Conservation (phyloP, 1,140 invertebrate species). For the Drosophila persimilis region DNA sequence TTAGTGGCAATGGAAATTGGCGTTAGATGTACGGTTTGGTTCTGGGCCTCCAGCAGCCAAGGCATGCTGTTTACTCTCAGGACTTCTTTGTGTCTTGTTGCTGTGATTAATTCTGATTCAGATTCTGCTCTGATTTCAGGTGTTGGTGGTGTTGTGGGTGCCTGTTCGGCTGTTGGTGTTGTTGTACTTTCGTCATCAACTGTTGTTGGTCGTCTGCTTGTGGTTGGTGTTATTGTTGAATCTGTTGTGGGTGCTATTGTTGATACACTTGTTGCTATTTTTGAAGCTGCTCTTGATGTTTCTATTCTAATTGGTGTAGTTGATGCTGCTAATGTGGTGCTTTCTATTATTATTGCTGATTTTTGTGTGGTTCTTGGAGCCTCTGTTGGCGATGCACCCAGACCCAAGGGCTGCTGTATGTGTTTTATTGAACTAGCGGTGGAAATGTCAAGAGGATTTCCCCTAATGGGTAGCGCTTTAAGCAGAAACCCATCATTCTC, state of each 20-base stretch:
- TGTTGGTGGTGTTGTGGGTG: neutral
- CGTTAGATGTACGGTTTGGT: slow-evolving; percentile 53
- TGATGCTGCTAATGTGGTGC: neutral
- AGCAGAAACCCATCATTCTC: neutral
- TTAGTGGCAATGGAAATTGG: slow-evolving; percentile 29
- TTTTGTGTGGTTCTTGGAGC: neutral
- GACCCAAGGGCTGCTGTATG: too few relatives aligned
- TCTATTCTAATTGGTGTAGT: neutral
- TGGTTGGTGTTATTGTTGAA: neutral
- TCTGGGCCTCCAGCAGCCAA: slow-evolving; percentile 55
- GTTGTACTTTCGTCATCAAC: neutral
- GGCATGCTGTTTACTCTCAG: slow-evolving; percentile 54
- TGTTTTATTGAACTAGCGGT: neutral
- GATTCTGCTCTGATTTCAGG: neutral
- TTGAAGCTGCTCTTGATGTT: neutral
- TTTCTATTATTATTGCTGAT: slow-evolving; percentile 17
- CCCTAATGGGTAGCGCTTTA: too few relatives aligned
- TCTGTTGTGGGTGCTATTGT: slow-evolving; percentile 26
- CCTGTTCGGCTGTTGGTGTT: neutral
- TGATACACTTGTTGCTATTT: neutral
- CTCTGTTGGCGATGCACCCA: neutral
- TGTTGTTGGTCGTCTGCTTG: slow-evolving; percentile 2
- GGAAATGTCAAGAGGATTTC: neutral
- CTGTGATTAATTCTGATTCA: neutral
- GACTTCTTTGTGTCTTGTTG: slow-evolving; percentile 26